These are phyloP conservation scores for Noctua janthe DNA, from an alignment of 2,888 invertebrate species.

Conservation along the genomic window DNA sequence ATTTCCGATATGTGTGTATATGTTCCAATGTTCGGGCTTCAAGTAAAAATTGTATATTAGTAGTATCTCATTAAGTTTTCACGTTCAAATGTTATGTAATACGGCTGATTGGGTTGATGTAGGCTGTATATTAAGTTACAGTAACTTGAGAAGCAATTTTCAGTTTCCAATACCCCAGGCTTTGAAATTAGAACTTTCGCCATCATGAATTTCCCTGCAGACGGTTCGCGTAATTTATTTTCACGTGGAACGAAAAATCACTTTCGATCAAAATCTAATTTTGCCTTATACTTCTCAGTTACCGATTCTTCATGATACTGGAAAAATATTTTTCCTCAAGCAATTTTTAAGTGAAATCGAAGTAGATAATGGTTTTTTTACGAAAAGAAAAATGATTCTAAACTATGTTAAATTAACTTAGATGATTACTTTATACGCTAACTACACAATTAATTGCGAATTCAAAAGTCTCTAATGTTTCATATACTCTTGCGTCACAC, in stretches of 20 bases:
- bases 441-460: background rate
- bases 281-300: slow-evolving; percentile 25
- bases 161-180: slow-evolving; percentile 40
- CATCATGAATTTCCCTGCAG: slow-evolving; percentile 60
- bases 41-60: slow-evolving; percentile 5
- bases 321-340: slow-evolving; percentile 22
- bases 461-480: background rate
- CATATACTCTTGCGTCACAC: no score
- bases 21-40: background rate
- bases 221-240: slow-evolving; percentile 54
- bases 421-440: background rate
- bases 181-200: slow-evolving; percentile 54
- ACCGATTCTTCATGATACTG: slow-evolving; percentile 15
- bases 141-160: slow-evolving; percentile 48
- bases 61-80: slow-evolving; percentile 13
- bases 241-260: slow-evolving; percentile 55
- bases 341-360: slow-evolving; percentile 37
- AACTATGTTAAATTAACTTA: background rate
- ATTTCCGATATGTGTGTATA: background rate
- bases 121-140: slow-evolving; percentile 43
- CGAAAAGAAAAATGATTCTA: background rate
- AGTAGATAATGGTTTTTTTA: background rate
- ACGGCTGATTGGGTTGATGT: slow-evolving; percentile 19
- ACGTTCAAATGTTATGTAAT: slow-evolving; percentile 29
- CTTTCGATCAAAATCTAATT: slow-evolving; percentile 57